Evolutionary conservation across 2,888 invertebrate species (phyloP), one percentile per base, ranked within the genome.

Genomic region (Danaus chrysippus): DNA sequence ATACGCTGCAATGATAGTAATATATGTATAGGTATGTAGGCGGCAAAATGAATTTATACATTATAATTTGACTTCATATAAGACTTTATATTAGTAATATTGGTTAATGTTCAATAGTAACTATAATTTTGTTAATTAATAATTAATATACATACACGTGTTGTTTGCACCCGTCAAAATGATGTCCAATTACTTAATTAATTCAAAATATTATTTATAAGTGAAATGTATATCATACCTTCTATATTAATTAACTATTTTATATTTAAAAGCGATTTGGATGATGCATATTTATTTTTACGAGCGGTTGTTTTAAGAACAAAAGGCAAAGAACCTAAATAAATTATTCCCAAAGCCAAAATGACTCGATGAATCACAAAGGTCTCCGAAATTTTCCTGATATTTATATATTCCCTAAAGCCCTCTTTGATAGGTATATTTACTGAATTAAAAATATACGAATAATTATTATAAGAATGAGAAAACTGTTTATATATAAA

Each of bases 341-440:
- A 56, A 56, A 60, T 60, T 49, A 56, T 60, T 60, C 60, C 11
- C 10, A 60, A 60, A 60, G 19, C 41, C 19, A 49, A 52, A 52
- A 44, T 19, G 23, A 56, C 42, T 19, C 56, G 10, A 49, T 56
- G 56, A 60, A 60, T 60, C 56, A 52, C 60, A 42, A 60, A 49
- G 13, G 56, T 17, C 56, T 49, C 59, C 42, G 17, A 56, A 56
- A 49, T 56, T 46, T 52, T 49, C 11, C 23, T 13, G n/a, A 60
- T 56, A 34, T 60, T 60, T 52, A 42, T 56, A 49, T 60, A 15
- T 60, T 56, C 54, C 44, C 42, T 42, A 11, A 49, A 19, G 49
- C 19, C 13, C 49, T 49, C 34, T 60, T 60, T 56, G 15, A 13
- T 8, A 13, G 9, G 9, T 12, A n/a, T 46, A 46, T 46, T 46